Evolutionary conservation across 2,113 vertebrate genomes (phyloP).

Genomic region (Puffinus mauretanicus): DNA sequence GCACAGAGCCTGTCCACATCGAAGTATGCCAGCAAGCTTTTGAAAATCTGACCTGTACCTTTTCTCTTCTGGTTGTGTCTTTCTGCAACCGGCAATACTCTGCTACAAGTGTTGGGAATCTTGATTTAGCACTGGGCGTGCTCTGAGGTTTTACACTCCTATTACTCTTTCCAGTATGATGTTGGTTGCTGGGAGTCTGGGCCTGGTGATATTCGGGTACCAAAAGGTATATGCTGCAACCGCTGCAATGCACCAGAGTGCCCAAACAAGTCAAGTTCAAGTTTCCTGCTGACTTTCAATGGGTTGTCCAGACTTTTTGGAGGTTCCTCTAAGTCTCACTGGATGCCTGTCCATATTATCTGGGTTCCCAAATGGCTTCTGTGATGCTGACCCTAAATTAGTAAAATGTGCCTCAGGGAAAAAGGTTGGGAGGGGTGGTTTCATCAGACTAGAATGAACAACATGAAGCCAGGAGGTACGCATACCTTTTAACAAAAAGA

Average conservation of each 20-base stretch:
- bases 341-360: background rate
- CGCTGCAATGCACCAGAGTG: background rate
- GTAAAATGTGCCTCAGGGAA: background rate
- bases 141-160: background rate
- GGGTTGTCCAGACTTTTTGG: background rate
- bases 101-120: background rate
- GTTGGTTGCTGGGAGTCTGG: background rate
- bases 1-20: background rate
- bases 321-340: background rate
- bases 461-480: background rate
- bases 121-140: background rate
- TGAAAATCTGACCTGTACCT: background rate
- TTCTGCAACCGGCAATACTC: background rate
- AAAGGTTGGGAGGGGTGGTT: background rate
- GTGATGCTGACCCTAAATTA: background rate
- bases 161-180: background rate
- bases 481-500: background rate
- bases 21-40: background rate
- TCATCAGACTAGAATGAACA: background rate
- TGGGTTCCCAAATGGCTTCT: background rate
- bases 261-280: background rate
- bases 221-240: background rate
- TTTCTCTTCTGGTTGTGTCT: background rate
- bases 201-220: accelerated
- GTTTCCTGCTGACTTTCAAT: background rate